phyloP scores from a whole-genome alignment of 2,888 invertebrate genomes.

The Drosophila ustulata region DNA sequence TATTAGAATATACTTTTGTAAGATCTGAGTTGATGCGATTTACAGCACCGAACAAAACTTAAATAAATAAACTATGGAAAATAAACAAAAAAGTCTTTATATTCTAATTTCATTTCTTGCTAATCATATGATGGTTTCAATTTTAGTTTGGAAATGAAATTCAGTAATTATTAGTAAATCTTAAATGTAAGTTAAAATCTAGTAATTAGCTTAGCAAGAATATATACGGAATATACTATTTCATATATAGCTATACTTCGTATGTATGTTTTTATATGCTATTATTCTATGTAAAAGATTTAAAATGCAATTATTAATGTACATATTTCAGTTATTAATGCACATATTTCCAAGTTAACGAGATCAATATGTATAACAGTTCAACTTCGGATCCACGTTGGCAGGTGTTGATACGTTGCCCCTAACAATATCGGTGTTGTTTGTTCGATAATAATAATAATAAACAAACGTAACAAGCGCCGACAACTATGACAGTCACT shows the following conservation, averaged over 20 bases:
- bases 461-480: conserved; percentile 44
- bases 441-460: conserved; percentile 59
- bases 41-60: conserved; percentile 65
- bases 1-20: conserved; percentile 24
- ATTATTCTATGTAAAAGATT: no score
- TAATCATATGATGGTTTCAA: not conserved
- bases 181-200: no score
- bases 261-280: no score
- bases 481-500: conserved; percentile 18
- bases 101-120: not conserved
- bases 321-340: no score
- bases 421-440: conserved; percentile 50
- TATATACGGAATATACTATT: no score
- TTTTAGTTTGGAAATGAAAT: not conserved
- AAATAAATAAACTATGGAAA: conserved; percentile 61
- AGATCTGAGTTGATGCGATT: conserved; percentile 47
- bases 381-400: not conserved
- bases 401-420: conserved; percentile 41
- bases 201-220: no score
- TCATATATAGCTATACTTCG: no score
- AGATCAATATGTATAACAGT: not conserved
- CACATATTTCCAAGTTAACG: no score
- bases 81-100: not conserved
- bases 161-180: no score
- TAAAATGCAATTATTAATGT: no score